phyloP scores from a whole-genome alignment of 2,888 invertebrate species.

The Melipona bicolor region DNA sequence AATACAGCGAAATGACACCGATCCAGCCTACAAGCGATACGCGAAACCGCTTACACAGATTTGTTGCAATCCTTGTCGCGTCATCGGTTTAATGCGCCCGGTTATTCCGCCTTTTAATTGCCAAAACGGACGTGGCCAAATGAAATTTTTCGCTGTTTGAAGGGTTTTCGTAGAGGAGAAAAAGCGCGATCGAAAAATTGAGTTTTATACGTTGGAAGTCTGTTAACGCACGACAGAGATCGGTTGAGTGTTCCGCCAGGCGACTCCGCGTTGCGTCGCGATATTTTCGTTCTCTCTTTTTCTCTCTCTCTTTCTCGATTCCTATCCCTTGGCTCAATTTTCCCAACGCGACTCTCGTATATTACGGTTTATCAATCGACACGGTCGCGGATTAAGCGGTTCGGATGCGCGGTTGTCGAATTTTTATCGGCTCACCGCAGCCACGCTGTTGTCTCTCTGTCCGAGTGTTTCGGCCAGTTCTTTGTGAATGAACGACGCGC shows the following conservation, averaged over 20 bases:
- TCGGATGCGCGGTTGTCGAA: constrained; percentile 11
- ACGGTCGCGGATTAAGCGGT: constrained; percentile 44
- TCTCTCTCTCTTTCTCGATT: background rate
- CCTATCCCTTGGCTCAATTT: background rate
- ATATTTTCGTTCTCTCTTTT: constrained; percentile 8
- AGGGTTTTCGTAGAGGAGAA: background rate
- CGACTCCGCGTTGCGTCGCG: background rate
- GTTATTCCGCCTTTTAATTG: constrained; percentile 71
- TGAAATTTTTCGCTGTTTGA: constrained; percentile 53
- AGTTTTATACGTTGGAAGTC: constrained; percentile 61
- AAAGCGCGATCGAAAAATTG: constrained; percentile 54
- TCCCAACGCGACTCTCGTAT: constrained; percentile 12
- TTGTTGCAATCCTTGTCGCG: constrained; percentile 54
- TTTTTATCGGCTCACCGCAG: constrained; percentile 51
- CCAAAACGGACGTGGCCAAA: constrained; percentile 53
- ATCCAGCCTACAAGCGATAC: constrained; percentile 4
- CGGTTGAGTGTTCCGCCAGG: constrained; percentile 45
- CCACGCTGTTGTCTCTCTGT: background rate
- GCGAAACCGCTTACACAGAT: constrained; percentile 64
- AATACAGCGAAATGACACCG: background rate
- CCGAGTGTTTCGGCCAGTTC: constrained; percentile 21
- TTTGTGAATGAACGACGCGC: constrained; percentile 24
- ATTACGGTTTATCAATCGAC: constrained; percentile 57
- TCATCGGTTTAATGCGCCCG: constrained; percentile 68
- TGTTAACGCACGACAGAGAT: constrained; percentile 42